Evolutionary conservation across 2,797 vertebrate species (phyloP), one percentile per base, ranked within the genome.

Genomic region (Thunnus albacares): DNA sequence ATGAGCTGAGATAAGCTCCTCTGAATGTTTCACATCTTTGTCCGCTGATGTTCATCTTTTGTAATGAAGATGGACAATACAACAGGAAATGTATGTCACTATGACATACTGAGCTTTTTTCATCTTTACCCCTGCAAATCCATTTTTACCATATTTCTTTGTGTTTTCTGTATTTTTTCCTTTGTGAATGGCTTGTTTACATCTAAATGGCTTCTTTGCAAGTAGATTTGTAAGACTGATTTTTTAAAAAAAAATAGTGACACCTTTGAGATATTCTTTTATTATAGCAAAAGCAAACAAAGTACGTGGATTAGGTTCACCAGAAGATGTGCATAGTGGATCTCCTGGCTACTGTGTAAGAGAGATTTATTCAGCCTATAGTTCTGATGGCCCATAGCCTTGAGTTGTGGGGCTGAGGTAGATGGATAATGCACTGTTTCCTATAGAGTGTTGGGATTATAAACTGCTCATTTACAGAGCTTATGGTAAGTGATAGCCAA

Each of bases 381-480:
- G 28, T 9, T 49, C 58, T 82, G 66, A 85, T 82, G 71, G 57
- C 47, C 12, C 45, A 11, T 75, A 15, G 51, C 22, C 35, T 17
- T 56, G 18, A 64, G 63, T 75, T 64, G 0, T 67, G 71, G 12
- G 30, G 67, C 59, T 83, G 38, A 85, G 62, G 38, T 77, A 64
- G 58, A 71, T 77, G 24, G 69, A 71, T 64, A 58, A 76, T 74
- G 75, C 61, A 68, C 65, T n/a, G 47, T 65, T 65, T 65, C 13
- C 74, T 74, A 49, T 68, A 68, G 65, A 71, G 77, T 71, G 15
- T 33, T 26, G 51, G 84, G 83, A 90, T 90, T 83, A 90, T 14
- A 71, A 56, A 55, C 67, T 62, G 52, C 73, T 76, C 67, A 55
- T 79, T 75, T 47, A 69, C 22, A 74, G 51, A 65, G 62, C 65